phyloP scores from a whole-genome alignment of 92 coral and sea anemone genomes.

The Palythoa caribaeorum region DNA sequence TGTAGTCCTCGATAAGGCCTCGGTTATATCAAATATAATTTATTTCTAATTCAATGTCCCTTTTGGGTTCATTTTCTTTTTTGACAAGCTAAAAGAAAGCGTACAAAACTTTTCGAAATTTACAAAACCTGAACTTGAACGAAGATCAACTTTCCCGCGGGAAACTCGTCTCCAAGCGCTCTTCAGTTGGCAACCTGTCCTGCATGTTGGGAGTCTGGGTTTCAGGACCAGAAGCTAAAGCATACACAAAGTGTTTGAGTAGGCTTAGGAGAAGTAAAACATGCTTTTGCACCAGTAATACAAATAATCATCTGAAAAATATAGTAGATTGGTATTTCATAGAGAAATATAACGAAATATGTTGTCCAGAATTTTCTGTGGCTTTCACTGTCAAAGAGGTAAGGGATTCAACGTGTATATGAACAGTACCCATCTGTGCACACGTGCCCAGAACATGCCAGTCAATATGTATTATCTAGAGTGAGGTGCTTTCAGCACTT shows the following conservation, averaged over 20 bases:
- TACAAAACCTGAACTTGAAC: no score
- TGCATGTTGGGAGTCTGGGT: not conserved
- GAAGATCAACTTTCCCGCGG: no score
- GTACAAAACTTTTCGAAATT: no score
- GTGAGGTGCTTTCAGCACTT: not conserved
- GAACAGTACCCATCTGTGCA: not conserved
- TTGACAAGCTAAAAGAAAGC: no score
- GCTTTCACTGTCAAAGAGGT: slow-evolving; percentile 30
- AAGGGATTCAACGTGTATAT: not conserved
- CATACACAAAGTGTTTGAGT: not conserved
- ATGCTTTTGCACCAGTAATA: not conserved
- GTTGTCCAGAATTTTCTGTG: slow-evolving; percentile 31
- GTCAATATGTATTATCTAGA: not conserved
- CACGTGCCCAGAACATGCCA: not conserved
- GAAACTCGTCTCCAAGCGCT: no score
- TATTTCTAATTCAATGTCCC: no score
- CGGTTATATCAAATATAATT: no score
- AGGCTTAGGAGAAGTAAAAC: not conserved
- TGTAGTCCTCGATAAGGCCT: no score
- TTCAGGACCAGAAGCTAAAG: not conserved
- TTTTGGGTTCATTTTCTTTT: no score
- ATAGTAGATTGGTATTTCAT: not conserved
- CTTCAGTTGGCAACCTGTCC: no score
- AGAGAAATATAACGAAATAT: not conserved
- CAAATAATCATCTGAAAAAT: not conserved